phyloP scores from a whole-genome alignment of 2,797 vertebrate genomes.

The Lithobates pipiens region DNA sequence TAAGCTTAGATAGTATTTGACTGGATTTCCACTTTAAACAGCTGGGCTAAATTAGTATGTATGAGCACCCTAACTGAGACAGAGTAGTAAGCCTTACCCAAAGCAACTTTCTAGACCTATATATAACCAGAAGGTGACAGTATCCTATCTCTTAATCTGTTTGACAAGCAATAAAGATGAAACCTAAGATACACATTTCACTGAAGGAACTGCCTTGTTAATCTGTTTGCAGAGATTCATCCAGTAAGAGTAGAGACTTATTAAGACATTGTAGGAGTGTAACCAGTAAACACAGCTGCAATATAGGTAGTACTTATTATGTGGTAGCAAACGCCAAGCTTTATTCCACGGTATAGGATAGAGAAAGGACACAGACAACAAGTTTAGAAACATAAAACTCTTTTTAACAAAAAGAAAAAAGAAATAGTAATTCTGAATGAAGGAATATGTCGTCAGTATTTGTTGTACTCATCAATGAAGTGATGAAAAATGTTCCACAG shows the following conservation, averaged over 20 bases:
- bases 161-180: constrained; percentile 1
- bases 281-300: not conserved
- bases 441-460: too few species aligned
- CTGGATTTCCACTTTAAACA: too few species aligned
- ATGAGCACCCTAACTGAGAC: not conserved
- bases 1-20: too few species aligned
- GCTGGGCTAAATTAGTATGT: not conserved
- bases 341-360: not conserved
- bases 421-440: too few species aligned
- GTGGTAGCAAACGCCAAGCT: not conserved
- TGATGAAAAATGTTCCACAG: too few species aligned
- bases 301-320: not conserved
- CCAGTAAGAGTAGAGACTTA: not conserved
- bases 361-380: not conserved
- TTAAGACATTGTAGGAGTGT: not conserved
- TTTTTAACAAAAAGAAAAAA: too few species aligned
- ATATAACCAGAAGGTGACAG: not conserved
- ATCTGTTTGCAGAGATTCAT: not conserved
- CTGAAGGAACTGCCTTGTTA: constrained; percentile 4
- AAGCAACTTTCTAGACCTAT: not conserved
- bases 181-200: not conserved
- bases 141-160: constrained; percentile 4
- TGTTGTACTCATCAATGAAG: too few species aligned
- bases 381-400: not conserved
- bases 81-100: not conserved